Evolutionary conservation across 2,113 vertebrate species (phyloP).

Genomic region (Diadophis punctatus): DNA sequence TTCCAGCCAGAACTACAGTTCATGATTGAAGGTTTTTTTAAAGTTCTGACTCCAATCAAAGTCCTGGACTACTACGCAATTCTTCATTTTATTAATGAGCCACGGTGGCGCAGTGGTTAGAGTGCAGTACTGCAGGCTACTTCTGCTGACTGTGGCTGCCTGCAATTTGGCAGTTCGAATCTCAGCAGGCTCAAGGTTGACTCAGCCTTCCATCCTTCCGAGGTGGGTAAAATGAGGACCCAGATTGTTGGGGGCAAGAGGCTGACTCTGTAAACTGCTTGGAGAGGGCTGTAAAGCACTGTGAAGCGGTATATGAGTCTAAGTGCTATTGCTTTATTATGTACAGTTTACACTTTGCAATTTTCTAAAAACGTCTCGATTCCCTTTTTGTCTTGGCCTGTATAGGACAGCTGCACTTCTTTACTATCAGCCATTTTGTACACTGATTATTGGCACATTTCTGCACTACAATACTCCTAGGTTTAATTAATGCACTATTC

Average conservation of each 20-base stretch:
- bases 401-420: background rate
- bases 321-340: background rate
- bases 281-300: too few species aligned
- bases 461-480: rapidly evolving
- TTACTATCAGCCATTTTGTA: background rate
- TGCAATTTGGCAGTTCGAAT: too few species aligned
- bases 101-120: too few species aligned
- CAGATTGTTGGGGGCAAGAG: too few species aligned
- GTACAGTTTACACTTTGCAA: background rate
- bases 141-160: too few species aligned
- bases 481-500: background rate
- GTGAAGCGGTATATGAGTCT: too few species aligned
- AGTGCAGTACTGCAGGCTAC: too few species aligned
- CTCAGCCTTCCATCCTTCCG: too few species aligned
- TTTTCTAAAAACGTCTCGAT: background rate
- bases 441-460: background rate
- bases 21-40: background rate
- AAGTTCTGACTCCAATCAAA: background rate
- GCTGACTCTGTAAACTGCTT: too few species aligned
- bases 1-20: background rate
- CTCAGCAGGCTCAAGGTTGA: too few species aligned
- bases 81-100: background rate
- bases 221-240: too few species aligned
- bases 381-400: background rate
- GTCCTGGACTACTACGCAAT: background rate